Evolutionary conservation across 2,888 invertebrate genomes (phyloP).

Genomic region (Dynastes grantii): DNA sequence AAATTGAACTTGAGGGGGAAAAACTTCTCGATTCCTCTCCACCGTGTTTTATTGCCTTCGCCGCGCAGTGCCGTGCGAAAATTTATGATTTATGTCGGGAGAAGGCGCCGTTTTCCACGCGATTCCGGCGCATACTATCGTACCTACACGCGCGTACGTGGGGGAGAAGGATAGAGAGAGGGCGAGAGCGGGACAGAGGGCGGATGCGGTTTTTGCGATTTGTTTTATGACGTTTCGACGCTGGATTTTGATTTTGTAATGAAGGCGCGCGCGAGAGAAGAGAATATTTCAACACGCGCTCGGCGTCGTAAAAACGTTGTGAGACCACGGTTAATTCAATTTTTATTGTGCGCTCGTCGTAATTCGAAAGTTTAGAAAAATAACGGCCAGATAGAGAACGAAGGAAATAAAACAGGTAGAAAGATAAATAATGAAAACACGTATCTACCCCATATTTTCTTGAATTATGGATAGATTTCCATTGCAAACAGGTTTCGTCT

Average conservation of each 20-base stretch:
- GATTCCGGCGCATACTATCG: neutral
- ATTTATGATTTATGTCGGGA: conserved; percentile 39
- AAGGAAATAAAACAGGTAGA: no score
- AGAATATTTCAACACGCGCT: conserved; percentile 24
- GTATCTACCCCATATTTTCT: no score
- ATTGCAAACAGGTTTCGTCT: no score
- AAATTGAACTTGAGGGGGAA: conserved; percentile 36
- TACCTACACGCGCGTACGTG: neutral
- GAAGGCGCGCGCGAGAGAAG: neutral
- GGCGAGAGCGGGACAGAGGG: neutral
- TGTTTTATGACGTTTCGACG: conserved; percentile 42
- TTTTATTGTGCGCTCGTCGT: conserved; percentile 9
- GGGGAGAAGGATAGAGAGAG: neutral
- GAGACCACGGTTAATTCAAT: conserved; percentile 10
- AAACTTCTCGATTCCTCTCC: conserved; percentile 35
- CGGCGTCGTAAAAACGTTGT: conserved; percentile 17
- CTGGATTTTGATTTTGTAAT: conserved; percentile 35
- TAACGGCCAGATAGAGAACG: neutral
- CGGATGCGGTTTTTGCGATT: conserved; percentile 40
- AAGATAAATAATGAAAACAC: no score
- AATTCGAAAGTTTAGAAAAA: neutral
- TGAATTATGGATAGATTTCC: no score
- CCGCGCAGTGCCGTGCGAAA: conserved; percentile 25
- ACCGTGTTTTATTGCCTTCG: conserved; percentile 29
- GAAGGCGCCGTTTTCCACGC: neutral